A percentile compares a stretch with the other conserved stretches of the same genome.
Conservation (phyloP, 2,113 vertebrate genomes). For the Gila orcuttii region DNA sequence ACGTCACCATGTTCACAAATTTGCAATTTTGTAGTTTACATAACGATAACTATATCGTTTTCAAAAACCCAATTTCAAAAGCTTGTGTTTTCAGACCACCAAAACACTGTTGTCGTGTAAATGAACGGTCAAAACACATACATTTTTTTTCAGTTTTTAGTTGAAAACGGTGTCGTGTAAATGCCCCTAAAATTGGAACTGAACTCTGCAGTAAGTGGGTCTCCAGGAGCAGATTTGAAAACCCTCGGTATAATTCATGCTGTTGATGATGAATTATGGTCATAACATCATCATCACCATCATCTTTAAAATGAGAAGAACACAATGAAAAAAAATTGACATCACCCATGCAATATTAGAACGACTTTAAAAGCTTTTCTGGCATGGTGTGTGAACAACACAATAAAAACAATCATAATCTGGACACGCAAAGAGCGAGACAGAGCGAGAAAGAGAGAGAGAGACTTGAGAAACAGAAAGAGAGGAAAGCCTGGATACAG, state of each 20-base stretch:
- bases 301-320: neutral
- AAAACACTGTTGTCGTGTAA: too few relatives aligned
- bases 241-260: neutral
- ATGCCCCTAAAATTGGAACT: neutral
- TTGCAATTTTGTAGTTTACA: too few relatives aligned
- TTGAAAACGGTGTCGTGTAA: too few relatives aligned
- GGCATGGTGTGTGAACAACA: neutral
- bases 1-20: too few relatives aligned
- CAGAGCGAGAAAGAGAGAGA: neutral
- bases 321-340: neutral
- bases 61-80: too few relatives aligned
- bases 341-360: neutral
- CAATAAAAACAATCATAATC: neutral
- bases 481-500: neutral
- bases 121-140: too few relatives aligned
- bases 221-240: neutral
- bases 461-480: slow-evolving; percentile 1
- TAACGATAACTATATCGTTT: too few relatives aligned
- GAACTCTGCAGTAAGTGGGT: neutral
- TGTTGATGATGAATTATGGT: neutral
- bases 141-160: too few relatives aligned
- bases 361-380: neutral
- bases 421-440: neutral
- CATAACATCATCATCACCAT: neutral
- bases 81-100: too few relatives aligned